A percentile compares a stretch with the other conserved stretches of the same genome.
Conservation (phyloP, 2,113 vertebrate species). For the Cisticola juncidis region DNA sequence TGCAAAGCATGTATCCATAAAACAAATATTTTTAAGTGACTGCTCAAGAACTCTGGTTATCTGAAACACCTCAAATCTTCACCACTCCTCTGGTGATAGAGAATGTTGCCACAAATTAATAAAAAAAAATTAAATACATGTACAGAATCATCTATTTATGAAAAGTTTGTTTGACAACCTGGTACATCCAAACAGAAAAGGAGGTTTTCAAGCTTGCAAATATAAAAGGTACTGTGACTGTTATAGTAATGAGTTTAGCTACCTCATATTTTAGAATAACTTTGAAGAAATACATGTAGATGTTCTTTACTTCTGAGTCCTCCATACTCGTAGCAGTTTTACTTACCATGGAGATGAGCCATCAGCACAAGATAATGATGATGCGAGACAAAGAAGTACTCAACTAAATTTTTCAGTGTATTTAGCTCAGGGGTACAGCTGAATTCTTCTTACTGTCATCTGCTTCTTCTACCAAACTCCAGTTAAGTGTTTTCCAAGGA, state of each 20-base stretch:
- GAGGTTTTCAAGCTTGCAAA: not conserved
- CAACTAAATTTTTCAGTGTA: not conserved
- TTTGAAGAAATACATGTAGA: not conserved
- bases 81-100: not conserved
- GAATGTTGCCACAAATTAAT: not conserved
- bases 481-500: not conserved
- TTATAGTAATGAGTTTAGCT: not conserved
- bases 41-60: not conserved
- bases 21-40: not conserved
- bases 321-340: not conserved
- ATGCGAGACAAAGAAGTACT: not conserved
- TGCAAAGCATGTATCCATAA: not conserved
- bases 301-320: not conserved
- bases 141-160: not conserved
- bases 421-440: not conserved
- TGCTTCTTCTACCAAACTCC: not conserved
- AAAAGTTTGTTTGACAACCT: not conserved
- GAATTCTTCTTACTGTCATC: not conserved
- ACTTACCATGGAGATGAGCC: not conserved
- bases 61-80: not conserved
- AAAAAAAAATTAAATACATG: not conserved
- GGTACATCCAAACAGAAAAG: not conserved
- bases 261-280: not conserved
- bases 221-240: not conserved
- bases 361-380: not conserved